Evolutionary conservation across 2,888 invertebrate species (phyloP), one percentile per base, ranked within the genome.

Genomic region (Cyaniris semiargus): DNA sequence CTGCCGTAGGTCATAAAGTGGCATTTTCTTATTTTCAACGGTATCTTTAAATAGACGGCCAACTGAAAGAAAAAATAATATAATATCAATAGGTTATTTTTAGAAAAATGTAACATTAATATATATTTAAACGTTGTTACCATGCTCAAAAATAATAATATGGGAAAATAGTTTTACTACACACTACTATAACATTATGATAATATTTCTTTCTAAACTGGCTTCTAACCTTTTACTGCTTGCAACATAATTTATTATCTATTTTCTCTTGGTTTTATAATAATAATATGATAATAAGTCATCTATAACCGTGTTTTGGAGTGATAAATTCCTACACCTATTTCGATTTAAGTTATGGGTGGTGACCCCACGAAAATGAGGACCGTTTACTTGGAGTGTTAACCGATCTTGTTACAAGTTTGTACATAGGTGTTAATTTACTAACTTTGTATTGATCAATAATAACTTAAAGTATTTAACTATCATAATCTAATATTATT

Each of bases 331-430:
- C 23, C 1, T 60, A 60, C 60, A 23, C 15, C 15, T 5, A 48
- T 44, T 72, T 72, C 15, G 72, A 15, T n/a, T 72, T 13, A 44
- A 81, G 81, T 82, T 78, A 78, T 82, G 84, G 84, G 86, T 48
- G 48, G 84, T 82, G 77, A 83, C 83, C 82, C 84, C 87, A 88
- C 88, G 89, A 89, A 15, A 88, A 86, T 82, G 83, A 48, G 82
- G 82, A 83, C 85, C 85, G 85, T 86, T 84, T n/a, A n/a, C n/a
- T 87, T 85, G 85, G 88, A 85, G 88, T 88, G 90, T 85, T 91
- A 91, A 91, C 86, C 87, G 86, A 85, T 88, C 89, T 87, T 89
- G 87, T 91, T 90, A 83, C 84, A 86, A 89, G 85, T 88, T 87
- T 82, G 86, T 84, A 87, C 84, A 83, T 88, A 88, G 87, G 85